Evolutionary conservation across 35 echinoderm and acorn worm genomes (phyloP).

Genomic region (Eucidaris tribuloides): DNA sequence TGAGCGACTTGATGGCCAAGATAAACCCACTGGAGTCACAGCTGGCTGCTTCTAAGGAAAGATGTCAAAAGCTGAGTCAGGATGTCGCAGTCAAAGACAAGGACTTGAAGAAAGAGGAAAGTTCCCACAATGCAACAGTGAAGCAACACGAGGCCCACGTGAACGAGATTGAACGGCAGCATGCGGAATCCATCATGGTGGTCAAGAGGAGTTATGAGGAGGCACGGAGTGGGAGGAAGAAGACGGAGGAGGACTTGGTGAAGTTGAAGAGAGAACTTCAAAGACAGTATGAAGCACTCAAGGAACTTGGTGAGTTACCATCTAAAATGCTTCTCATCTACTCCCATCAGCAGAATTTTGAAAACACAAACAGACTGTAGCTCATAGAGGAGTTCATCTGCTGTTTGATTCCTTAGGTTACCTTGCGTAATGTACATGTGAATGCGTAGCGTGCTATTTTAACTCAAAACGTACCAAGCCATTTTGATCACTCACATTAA

Average conservation of each 20-base stretch:
- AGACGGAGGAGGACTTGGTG: slow-evolving; percentile 58
- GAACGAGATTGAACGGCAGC: slow-evolving; percentile 81
- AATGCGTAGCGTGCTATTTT: too few relatives aligned
- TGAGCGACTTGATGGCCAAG: slow-evolving; percentile 60
- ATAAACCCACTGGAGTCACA: slow-evolving; percentile 71
- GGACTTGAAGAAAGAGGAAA: slow-evolving; percentile 70
- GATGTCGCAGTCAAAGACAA: slow-evolving; percentile 39
- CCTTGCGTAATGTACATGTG: too few relatives aligned
- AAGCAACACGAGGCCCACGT: slow-evolving; percentile 65
- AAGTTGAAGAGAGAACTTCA: slow-evolving; percentile 77
- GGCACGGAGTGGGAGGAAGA: slow-evolving; percentile 42
- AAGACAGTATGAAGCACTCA: slow-evolving; percentile 70
- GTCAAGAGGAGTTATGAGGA: slow-evolving; percentile 82
- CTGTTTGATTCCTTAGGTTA: too few relatives aligned
- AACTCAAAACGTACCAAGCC: too few relatives aligned
- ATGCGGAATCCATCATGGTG: slow-evolving; percentile 59
- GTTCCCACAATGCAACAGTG: slow-evolving; percentile 11
- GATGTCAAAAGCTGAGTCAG: slow-evolving; percentile 56
- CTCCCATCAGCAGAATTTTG: too few relatives aligned
- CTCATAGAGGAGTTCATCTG: too few relatives aligned
- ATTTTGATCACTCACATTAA: too few relatives aligned
- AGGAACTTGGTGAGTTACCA: slow-evolving; percentile 92
- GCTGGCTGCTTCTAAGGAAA: slow-evolving; percentile 38
- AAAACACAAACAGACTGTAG: too few relatives aligned
- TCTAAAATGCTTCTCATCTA: too few relatives aligned